Conservation (phyloP, 2,797 vertebrate genomes). For the Lophotriccus pileatus region DNA sequence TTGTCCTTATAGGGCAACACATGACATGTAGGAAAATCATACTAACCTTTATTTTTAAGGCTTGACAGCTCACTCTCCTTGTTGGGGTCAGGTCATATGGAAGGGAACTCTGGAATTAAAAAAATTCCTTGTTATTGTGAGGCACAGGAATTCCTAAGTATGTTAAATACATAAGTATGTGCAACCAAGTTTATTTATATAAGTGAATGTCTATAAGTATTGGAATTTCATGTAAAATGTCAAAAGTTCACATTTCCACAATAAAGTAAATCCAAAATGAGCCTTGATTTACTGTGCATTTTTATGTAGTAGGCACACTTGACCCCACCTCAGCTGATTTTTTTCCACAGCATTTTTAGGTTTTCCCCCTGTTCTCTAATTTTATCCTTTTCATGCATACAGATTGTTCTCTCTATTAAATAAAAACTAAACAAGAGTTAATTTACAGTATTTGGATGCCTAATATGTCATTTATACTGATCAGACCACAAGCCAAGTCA, state of each 20-base stretch:
- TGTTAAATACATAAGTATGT: background rate
- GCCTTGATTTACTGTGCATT: background rate
- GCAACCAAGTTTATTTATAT: background rate
- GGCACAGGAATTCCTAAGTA: background rate
- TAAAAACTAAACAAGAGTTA: background rate
- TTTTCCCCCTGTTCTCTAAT: background rate
- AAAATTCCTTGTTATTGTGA: background rate
- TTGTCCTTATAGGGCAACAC: rapidly evolving
- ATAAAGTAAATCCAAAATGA: background rate
- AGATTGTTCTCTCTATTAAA: background rate
- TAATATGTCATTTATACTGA: background rate
- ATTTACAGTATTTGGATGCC: background rate
- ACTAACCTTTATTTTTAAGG: background rate
- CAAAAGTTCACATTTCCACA: background rate
- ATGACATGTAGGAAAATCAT: background rate
- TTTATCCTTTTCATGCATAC: background rate
- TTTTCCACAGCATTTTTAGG: background rate
- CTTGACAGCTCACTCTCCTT: background rate
- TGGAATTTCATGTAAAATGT: background rate
- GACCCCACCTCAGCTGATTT: background rate
- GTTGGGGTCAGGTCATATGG: background rate
- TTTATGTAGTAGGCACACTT: background rate
- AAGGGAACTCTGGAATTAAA: background rate
- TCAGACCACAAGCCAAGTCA: background rate
- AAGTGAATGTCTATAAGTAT: background rate